A percentile compares a stretch with the other conserved stretches of the same genome.
Evolutionary conservation across 2,113 vertebrate species (phyloP).

Genomic region (Actenoides hombroni): DNA sequence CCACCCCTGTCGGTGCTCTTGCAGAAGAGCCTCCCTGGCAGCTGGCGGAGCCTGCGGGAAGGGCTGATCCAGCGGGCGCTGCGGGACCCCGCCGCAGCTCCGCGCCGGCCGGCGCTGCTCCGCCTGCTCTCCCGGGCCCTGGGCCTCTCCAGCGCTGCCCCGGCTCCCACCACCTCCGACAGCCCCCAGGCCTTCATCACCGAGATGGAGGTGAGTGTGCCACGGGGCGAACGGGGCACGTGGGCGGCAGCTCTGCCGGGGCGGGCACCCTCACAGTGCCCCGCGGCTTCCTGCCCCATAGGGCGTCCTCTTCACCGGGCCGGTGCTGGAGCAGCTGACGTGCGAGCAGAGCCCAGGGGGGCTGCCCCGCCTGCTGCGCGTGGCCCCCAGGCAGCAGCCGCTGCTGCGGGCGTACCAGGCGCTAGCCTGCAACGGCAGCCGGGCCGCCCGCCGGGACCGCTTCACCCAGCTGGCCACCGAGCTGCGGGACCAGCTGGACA

Average conservation of each 20-base stretch:
- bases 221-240: fast-evolving
- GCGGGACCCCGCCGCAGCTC: constrained; percentile 54
- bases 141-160: constrained; percentile 29
- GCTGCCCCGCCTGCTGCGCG: constrained; percentile 75
- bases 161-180: constrained; percentile 12
- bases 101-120: constrained; percentile 64
- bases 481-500: constrained; percentile 85
- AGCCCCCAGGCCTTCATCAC: constrained; percentile 69
- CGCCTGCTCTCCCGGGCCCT: constrained; percentile 77
- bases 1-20: background rate
- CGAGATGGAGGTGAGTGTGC: constrained; percentile 79
- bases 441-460: constrained; percentile 57
- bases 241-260: background rate
- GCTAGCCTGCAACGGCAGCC: constrained; percentile 72
- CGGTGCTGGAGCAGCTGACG: constrained; percentile 83
- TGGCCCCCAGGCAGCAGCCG: constrained; percentile 70
- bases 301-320: constrained; percentile 80
- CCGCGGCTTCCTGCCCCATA: background rate
- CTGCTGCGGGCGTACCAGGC: constrained; percentile 74
- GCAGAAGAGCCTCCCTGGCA: constrained; percentile 68
- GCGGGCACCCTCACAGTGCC: fast-evolving
- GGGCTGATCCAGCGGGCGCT: constrained; percentile 75
- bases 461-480: constrained; percentile 82
- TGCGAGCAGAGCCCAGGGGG: constrained; percentile 72
- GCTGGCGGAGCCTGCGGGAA: constrained; percentile 57